phyloP scores from a whole-genome alignment of 1,140 invertebrate genomes.

The Drosophila lowei region DNA sequence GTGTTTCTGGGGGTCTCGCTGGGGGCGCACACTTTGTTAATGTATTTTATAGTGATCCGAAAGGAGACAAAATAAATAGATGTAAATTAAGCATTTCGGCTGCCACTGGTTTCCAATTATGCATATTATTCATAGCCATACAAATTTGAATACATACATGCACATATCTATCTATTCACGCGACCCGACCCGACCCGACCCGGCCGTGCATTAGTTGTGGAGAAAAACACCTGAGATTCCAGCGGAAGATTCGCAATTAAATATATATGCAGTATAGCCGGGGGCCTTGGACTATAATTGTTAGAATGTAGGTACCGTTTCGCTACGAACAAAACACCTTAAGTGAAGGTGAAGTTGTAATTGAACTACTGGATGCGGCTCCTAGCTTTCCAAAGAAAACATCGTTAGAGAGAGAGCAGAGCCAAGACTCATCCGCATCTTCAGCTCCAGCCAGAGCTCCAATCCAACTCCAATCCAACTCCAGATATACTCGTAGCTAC shows the following conservation, averaged over 20 bases:
- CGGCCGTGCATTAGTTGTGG: slow-evolving; percentile 18
- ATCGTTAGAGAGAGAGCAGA: slow-evolving; percentile 44
- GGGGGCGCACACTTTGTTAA: slow-evolving; percentile 68
- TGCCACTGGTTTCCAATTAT: slow-evolving; percentile 53
- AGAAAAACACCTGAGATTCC: slow-evolving; percentile 3
- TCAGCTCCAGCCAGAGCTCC: background rate
- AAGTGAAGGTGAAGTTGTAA: slow-evolving; percentile 75
- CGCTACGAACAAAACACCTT: slow-evolving; percentile 59
- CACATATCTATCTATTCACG: background rate
- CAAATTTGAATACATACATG: slow-evolving; percentile 30
- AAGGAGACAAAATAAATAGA: slow-evolving; percentile 54
- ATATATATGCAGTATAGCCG: too few relatives aligned
- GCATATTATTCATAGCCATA: slow-evolving; percentile 49
- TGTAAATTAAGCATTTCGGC: slow-evolving; percentile 56
- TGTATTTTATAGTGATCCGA: slow-evolving; percentile 61
- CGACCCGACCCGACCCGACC: background rate
- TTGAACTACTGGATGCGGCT: slow-evolving; percentile 79
- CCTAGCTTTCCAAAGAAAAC: slow-evolving; percentile 78
- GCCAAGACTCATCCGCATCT: slow-evolving; percentile 1
- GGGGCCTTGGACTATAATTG: slow-evolving; percentile 15
- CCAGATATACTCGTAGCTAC: too few relatives aligned
- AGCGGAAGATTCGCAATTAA: background rate
- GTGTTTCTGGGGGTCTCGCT: slow-evolving; percentile 55
- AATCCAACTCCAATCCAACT: too few relatives aligned
- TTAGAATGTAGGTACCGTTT: background rate